Percentiles rank a stretch among this genome's conserved stretches.
These are phyloP conservation scores for Tragelaphus scriptus DNA, from an alignment of 2,113 vertebrate species.

Conservation along the genomic window DNA sequence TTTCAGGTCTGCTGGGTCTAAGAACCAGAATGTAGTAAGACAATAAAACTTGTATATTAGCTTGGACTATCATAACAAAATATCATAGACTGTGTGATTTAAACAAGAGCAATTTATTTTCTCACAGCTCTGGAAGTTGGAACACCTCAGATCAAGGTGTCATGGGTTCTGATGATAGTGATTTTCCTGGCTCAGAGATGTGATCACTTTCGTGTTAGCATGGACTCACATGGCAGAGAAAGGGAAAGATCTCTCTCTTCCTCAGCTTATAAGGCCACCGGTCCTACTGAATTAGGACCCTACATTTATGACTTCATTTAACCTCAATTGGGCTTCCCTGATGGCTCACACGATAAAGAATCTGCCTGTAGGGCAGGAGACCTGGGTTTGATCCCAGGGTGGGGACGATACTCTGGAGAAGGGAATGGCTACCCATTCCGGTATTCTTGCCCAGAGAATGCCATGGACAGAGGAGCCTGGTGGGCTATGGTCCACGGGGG, in stretches of 20 bases:
- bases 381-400: not conserved
- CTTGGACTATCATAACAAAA: not conserved
- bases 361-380: not conserved
- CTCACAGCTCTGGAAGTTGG: not conserved
- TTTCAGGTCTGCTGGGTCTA: not conserved
- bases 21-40: slow-evolving; percentile 20
- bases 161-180: not conserved
- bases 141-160: not conserved
- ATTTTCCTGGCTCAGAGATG: not conserved
- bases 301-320: not conserved
- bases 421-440: not conserved
- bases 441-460: not conserved
- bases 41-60: not conserved
- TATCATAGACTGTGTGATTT: not conserved
- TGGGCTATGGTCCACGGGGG: not conserved
- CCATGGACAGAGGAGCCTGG: not conserved
- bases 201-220: accelerated
- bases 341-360: not conserved
- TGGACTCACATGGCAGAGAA: not conserved
- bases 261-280: not conserved
- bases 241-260: not conserved
- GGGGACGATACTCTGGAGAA: not conserved
- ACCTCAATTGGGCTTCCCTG: not conserved
- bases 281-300: not conserved
- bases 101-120: not conserved